These are phyloP conservation scores for Phania funesta DNA, from an alignment of 2,888 invertebrate genomes.

Conservation along the genomic window DNA sequence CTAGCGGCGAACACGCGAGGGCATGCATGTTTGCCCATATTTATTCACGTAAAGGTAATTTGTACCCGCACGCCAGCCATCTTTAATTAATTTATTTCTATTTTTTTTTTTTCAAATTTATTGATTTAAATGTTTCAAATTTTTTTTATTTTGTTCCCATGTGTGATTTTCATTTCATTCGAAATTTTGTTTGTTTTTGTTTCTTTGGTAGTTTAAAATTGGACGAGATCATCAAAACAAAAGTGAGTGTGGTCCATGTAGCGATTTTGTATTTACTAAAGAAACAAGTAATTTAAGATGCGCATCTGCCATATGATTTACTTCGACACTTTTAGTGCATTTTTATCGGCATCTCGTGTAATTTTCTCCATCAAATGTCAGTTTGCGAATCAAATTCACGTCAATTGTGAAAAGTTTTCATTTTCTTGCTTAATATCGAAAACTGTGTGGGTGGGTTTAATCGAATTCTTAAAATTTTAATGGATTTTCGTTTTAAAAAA, in stretches of 20 bases:
- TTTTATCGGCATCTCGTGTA: too few species aligned
- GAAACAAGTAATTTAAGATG: not conserved
- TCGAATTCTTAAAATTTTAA: too few species aligned
- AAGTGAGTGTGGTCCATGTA: not conserved
- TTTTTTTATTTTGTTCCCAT: not conserved
- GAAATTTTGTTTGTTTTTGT: not conserved
- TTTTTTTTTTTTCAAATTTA: not conserved
- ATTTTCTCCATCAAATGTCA: too few species aligned
- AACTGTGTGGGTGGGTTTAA: too few species aligned
- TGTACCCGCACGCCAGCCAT: not conserved
- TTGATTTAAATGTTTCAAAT: not conserved
- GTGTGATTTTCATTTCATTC: not conserved
- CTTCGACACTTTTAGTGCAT: too few species aligned
- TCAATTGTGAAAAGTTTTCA: too few species aligned
- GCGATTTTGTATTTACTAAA: not conserved
- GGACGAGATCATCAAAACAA: not conserved
- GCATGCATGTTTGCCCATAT: slow-evolving; percentile 26
- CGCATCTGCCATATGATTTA: not conserved
- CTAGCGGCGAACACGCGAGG: not conserved
- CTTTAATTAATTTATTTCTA: too few species aligned
- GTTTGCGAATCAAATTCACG: too few species aligned
- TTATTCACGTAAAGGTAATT: slow-evolving; percentile 52
- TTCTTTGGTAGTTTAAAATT: not conserved
- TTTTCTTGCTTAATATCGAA: too few species aligned
- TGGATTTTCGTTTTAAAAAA: too few species aligned